These are phyloP conservation scores for Solen grandis DNA, from an alignment of 1,140 invertebrate genomes.

Conservation along the genomic window DNA sequence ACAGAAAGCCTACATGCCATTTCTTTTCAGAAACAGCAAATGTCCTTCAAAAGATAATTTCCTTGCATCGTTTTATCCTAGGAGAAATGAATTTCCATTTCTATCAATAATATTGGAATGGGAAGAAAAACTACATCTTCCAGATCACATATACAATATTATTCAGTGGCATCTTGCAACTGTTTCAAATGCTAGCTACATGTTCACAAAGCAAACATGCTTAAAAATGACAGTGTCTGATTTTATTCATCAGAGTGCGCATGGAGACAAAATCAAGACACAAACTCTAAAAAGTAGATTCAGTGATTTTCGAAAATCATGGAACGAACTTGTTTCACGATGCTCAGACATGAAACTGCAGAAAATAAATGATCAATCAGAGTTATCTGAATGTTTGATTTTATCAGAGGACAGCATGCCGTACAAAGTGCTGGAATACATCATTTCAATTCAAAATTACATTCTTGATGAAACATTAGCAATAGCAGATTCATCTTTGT, in stretches of 20 bases:
- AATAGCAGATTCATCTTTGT: too few species aligned
- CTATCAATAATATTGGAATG: background rate
- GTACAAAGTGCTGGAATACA: conserved; percentile 9
- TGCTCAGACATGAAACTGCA: background rate
- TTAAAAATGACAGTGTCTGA: conserved; percentile 19
- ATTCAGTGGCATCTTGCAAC: conserved; percentile 30
- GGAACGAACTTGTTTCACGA: background rate
- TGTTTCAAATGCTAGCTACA: conserved; percentile 33
- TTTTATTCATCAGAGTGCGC: conserved; percentile 1
- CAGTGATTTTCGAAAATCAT: conserved; percentile 23
- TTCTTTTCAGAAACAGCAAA: background rate
- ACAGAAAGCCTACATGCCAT: background rate
- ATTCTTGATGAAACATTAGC: too few species aligned
- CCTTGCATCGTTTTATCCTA: background rate
- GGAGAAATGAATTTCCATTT: conserved; percentile 5
- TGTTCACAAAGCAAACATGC: conserved; percentile 6
- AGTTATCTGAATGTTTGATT: conserved; percentile 22
- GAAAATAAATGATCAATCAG: conserved; percentile 1
- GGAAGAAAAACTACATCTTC: conserved; percentile 5
- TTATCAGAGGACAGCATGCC: background rate
- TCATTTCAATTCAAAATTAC: too few species aligned
- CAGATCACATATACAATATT: conserved; percentile 19
- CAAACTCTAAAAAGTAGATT: conserved; percentile 3
- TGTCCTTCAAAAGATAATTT: conserved; percentile 1
- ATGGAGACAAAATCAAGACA: background rate